Conservation (phyloP, 2,797 vertebrate species). For the Australoheros facetus region DNA sequence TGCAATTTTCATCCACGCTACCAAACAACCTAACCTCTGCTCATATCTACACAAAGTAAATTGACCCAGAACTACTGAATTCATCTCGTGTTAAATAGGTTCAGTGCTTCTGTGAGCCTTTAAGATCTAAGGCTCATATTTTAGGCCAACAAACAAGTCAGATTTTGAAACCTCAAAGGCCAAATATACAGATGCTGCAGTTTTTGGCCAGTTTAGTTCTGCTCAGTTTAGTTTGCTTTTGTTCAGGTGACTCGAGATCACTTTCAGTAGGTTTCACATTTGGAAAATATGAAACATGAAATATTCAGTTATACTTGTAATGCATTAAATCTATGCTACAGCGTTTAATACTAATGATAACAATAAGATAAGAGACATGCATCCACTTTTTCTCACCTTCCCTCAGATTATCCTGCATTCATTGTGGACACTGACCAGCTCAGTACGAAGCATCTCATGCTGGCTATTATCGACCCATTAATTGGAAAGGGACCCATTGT, state of each 20-base stretch:
- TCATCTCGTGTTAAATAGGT: slow-evolving; percentile 14
- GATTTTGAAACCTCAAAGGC: slow-evolving; percentile 9
- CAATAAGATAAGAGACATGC: slow-evolving; percentile 27
- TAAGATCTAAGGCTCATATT: slow-evolving; percentile 22
- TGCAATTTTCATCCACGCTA: slow-evolving; percentile 16
- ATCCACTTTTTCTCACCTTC: slow-evolving; percentile 37
- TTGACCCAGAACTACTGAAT: background rate
- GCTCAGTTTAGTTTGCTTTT: background rate
- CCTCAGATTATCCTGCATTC: slow-evolving; percentile 61
- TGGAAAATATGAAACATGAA: slow-evolving; percentile 21
- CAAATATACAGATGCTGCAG: slow-evolving; percentile 13
- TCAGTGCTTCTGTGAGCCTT: slow-evolving; percentile 7
- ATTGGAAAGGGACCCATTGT: slow-evolving; percentile 84
- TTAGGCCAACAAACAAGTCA: slow-evolving; percentile 16
- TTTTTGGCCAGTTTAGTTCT: background rate
- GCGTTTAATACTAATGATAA: slow-evolving; percentile 47
- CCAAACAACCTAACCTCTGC: slow-evolving; percentile 21
- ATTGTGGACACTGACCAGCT: slow-evolving; percentile 63
- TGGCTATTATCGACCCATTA: slow-evolving; percentile 83
- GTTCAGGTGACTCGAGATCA: background rate
- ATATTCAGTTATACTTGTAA: slow-evolving; percentile 3
- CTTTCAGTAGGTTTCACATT: background rate
- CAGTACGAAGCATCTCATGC: slow-evolving; percentile 83
- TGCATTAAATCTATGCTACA: slow-evolving; percentile 38
- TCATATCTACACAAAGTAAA: slow-evolving; percentile 13